Conservation (phyloP, 2,797 vertebrate species). For the Caiman crocodilus region DNA sequence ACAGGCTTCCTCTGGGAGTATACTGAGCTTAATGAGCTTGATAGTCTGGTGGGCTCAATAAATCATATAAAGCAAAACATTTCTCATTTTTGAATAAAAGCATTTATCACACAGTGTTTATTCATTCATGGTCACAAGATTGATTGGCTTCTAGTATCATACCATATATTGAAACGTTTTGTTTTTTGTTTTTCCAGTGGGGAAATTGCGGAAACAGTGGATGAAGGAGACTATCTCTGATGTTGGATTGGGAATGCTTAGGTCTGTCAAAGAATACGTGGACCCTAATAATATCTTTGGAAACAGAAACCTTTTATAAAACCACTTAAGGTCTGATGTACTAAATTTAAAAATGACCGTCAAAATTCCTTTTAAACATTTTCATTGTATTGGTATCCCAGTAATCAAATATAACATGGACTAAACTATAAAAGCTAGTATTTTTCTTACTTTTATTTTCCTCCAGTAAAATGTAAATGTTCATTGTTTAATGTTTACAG, state of each 20-base stretch:
- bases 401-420: constrained; percentile 84
- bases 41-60: constrained; percentile 99
- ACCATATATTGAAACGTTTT: constrained; percentile 92
- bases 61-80: constrained; percentile 99
- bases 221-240: constrained; percentile 93
- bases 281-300: constrained; percentile 98
- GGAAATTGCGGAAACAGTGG: constrained; percentile 99
- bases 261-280: constrained; percentile 96
- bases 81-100: constrained; percentile 99
- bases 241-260: constrained; percentile 97
- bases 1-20: constrained; percentile 94
- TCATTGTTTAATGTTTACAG: constrained; percentile 55
- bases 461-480: constrained; percentile 53
- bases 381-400: constrained; percentile 80
- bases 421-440: constrained; percentile 76
- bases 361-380: constrained; percentile 51
- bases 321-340: constrained; percentile 64
- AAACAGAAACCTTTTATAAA: constrained; percentile 97
- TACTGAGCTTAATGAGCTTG: constrained; percentile 98
- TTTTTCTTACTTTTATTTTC: constrained; percentile 66
- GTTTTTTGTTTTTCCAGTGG: constrained; percentile 91
- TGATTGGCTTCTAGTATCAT: constrained; percentile 94
- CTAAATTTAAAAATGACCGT: constrained; percentile 64
- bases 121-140: constrained; percentile 98
- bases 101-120: constrained; percentile 99